These are phyloP conservation scores for Falco rusticolus DNA, from an alignment of 2,797 vertebrate genomes.

Conservation along the genomic window DNA sequence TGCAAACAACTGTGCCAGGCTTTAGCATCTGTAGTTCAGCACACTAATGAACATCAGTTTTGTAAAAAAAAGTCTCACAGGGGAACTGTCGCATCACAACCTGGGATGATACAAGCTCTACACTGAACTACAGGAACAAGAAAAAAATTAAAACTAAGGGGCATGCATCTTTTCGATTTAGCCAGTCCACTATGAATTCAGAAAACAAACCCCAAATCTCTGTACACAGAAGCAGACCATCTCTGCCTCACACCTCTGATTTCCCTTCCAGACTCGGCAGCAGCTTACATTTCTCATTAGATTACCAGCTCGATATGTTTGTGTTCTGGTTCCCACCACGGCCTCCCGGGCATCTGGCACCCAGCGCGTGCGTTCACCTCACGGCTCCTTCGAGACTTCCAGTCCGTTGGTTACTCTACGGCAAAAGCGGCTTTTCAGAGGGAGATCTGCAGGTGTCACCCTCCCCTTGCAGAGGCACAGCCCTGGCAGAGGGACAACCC, in stretches of 20 bases:
- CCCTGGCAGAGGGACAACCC: neutral
- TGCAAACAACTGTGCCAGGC: neutral
- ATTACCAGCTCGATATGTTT: neutral
- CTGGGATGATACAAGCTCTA: neutral
- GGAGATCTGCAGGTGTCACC: conserved; percentile 46
- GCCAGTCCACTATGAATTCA: neutral
- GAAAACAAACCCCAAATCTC: neutral
- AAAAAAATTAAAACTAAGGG: neutral
- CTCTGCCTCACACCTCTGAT: neutral
- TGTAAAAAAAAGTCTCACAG: neutral
- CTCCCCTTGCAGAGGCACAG: neutral
- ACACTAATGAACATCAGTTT: neutral
- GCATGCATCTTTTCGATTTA: neutral
- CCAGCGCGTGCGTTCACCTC: neutral
- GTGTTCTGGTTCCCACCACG: neutral
- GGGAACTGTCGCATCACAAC: neutral
- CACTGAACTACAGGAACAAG: neutral
- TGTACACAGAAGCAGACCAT: neutral
- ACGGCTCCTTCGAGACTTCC: neutral
- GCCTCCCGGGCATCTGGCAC: neutral
- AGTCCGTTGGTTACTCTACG: neutral
- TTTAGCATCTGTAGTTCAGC: neutral
- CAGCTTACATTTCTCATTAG: neutral
- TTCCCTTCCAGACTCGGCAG: neutral
- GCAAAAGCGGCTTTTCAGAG: neutral